These are phyloP conservation scores for Pogonocichla stellata DNA, from an alignment of 2,113 vertebrate genomes.

Conservation along the genomic window DNA sequence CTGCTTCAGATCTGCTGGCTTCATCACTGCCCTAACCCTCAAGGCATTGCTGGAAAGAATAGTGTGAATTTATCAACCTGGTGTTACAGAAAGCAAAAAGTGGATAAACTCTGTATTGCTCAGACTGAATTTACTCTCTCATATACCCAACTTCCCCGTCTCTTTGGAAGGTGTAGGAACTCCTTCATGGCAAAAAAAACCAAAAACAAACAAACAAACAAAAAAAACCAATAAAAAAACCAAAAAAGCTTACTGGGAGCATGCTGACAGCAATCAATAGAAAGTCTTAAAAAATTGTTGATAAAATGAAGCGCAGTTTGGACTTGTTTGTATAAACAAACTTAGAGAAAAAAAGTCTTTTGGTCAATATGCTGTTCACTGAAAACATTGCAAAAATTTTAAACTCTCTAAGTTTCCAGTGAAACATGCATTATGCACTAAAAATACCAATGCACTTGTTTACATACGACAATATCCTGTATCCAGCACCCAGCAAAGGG, in stretches of 20 bases:
- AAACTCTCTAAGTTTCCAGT: background rate
- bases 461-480: background rate
- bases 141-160: background rate
- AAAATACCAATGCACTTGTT: background rate
- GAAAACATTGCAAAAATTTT: background rate
- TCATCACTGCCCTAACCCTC: background rate
- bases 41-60: background rate
- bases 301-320: background rate
- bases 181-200: background rate
- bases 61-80: background rate
- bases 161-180: background rate
- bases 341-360: background rate
- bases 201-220: too few relatives aligned
- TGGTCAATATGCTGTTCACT: background rate
- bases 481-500: background rate
- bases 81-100: background rate
- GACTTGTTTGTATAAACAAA: background rate
- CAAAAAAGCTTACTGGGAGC: background rate
- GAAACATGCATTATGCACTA: background rate
- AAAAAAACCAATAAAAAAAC: background rate
- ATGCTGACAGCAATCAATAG: background rate
- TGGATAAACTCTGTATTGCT: background rate
- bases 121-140: background rate
- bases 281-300: background rate
- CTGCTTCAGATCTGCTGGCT: background rate